Evolutionary conservation across 2,797 vertebrate genomes (phyloP).

Genomic region (Hypotaenidia okinawae): DNA sequence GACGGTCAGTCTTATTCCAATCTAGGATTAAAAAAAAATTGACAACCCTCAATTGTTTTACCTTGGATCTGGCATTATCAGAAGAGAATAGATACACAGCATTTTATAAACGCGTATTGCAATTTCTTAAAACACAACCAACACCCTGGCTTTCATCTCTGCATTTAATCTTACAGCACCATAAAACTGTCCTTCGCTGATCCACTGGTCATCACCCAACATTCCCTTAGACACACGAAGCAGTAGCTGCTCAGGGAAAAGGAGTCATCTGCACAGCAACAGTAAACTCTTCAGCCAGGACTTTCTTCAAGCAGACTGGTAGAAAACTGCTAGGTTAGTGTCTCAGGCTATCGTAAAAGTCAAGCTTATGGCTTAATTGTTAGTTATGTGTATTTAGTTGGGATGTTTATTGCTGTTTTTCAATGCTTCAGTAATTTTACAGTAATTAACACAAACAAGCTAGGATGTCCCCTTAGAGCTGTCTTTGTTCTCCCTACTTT

Average conservation of each 20-base stretch:
- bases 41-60: not conserved
- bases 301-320: conserved; percentile 29
- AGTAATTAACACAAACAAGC: conserved; percentile 18
- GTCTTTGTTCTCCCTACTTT: conserved; percentile 41
- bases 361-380: conserved; percentile 24
- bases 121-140: not conserved
- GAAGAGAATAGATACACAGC: not conserved
- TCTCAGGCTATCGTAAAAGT: conserved; percentile 38
- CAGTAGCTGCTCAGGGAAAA: not conserved
- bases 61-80: not conserved
- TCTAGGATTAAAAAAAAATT: not conserved
- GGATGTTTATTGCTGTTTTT: conserved; percentile 43
- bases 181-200: not conserved
- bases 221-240: not conserved
- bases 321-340: conserved; percentile 33
- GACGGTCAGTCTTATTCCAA: not conserved
- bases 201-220: not conserved
- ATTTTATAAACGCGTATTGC: not conserved
- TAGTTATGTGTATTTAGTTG: conserved; percentile 40
- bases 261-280: not conserved
- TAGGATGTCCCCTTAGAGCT: conserved; percentile 28
- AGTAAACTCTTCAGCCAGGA: not conserved
- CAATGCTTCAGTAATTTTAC: conserved; percentile 48
- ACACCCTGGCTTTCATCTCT: not conserved
- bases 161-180: not conserved